Evolutionary conservation across 2,888 invertebrate genomes (phyloP).

Genomic region (Amphipyra tragopoginis): DNA sequence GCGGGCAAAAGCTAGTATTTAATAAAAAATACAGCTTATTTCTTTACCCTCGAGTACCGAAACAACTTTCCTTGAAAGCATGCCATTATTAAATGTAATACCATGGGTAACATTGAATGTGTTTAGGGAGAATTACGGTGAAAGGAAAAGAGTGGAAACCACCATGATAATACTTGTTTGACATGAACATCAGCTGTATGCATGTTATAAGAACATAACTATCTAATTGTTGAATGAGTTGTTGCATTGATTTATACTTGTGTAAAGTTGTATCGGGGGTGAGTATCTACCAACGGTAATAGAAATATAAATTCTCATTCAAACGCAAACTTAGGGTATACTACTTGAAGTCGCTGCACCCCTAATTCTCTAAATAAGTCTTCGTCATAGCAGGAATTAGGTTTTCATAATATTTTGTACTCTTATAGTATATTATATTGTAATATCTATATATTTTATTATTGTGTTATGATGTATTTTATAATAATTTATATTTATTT

Average conservation of each 20-base stretch:
- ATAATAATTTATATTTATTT: no score
- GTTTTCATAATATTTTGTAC: no score
- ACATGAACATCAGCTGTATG: conserved; percentile 47
- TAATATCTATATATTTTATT: no score
- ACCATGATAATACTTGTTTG: conserved; percentile 41
- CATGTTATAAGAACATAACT: conserved; percentile 50
- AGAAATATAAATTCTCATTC: no score
- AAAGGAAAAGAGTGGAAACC: conserved; percentile 46
- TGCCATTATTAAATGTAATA: conserved; percentile 26
- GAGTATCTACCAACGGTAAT: conserved; percentile 10
- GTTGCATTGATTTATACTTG: conserved; percentile 52
- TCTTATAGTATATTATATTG: no score
- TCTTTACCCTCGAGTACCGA: background rate
- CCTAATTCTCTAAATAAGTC: no score
- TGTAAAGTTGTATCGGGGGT: conserved; percentile 17
- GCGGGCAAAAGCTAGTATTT: no score
- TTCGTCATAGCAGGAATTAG: no score
- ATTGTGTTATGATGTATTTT: no score
- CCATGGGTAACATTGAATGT: conserved; percentile 25
- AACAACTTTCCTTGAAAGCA: conserved; percentile 32
- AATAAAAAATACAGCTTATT: background rate
- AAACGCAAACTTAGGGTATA: no score
- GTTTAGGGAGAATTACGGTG: conserved; percentile 34
- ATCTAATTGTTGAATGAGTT: conserved; percentile 50
- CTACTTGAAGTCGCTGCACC: no score